Percentiles rank a stretch among this genome's conserved stretches.
These are phyloP conservation scores for Aplysia californica DNA, from an alignment of 1,140 invertebrate species.

Conservation along the genomic window DNA sequence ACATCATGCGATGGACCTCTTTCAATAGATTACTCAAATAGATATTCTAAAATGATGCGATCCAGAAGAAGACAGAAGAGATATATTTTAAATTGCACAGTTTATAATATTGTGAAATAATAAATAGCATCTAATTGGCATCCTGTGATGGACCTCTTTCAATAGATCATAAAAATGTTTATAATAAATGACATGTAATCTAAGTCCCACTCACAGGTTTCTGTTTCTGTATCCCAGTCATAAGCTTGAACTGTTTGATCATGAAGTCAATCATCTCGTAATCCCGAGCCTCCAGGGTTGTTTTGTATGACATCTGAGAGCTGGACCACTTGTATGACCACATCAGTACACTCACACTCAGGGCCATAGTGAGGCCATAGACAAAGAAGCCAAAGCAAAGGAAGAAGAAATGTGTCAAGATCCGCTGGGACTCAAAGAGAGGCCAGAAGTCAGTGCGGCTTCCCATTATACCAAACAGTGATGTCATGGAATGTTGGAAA, in stretches of 20 bases:
- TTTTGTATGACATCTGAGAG: slow-evolving; percentile 54
- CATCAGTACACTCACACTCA: slow-evolving; percentile 49
- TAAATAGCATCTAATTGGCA: no score
- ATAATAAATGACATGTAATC: no score
- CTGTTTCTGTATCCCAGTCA: slow-evolving; percentile 55
- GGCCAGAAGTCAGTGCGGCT: slow-evolving; percentile 45
- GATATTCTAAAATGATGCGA: no score
- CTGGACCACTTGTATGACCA: slow-evolving; percentile 48
- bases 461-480: slow-evolving; percentile 45
- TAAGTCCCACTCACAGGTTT: slow-evolving; percentile 58
- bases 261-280: slow-evolving; percentile 65
- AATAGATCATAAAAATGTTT: no score
- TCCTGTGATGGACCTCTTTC: no score
- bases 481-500: slow-evolving; percentile 45
- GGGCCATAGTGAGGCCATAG: slow-evolving; percentile 50
- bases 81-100: no score
- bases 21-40: no score
- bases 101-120: no score
- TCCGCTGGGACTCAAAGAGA: slow-evolving; percentile 35
- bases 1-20: no score
- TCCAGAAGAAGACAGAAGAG: no score
- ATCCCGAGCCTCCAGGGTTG: slow-evolving; percentile 55
- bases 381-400: slow-evolving; percentile 50
- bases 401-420: slow-evolving; percentile 54
- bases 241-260: slow-evolving; percentile 58